Evolutionary conservation across 2,888 invertebrate species (phyloP), one percentile per base, ranked within the genome.

Genomic region (Euplagia quadripunctaria): DNA sequence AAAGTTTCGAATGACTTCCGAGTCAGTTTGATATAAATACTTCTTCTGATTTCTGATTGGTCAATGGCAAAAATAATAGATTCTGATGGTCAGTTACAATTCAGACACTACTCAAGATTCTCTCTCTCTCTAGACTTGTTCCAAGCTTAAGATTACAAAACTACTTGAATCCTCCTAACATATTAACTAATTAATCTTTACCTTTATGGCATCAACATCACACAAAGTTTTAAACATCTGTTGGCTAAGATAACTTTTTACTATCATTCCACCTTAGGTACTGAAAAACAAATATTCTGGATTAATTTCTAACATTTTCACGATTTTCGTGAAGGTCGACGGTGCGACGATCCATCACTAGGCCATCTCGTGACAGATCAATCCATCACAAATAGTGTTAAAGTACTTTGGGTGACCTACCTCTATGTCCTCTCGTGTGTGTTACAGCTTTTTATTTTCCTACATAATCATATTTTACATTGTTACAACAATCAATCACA

Each of bases 301-400:
- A 58, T 58, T 11, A 20, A 58, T 58, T 20, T 20, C 20, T 58
- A 20, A 58, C n/a, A 58, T 12, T 58, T 58, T 58, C 4, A 58
- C 58, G 4, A 12, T 58, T 4, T 58, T 20, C 11, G 20, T 12
- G 58, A 58, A 58, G 58, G 20, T 58, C 20, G 58, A 11, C 20
- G 12, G 12, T 20, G 12, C 58, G 58, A 58, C 20, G 20, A 58
- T 58, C 20, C 12, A 58, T 58, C 58, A 58, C 20, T 20, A 58
- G 58, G 11, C 58, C 58, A 58, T 58, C 20, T 20, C 20, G 12
- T 20, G 58, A 58, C 58, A 58, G 58, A 58, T 58, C 20, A 58
- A 58, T 58, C 58, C 58, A 58, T 58, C 58, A 58, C 58, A 58
- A 20, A 58, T 58, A 58, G 58, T 58, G 58, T 58, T 58, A 58